phyloP scores from a whole-genome alignment of 2,888 invertebrate genomes.

The Eupithecia subumbrata region DNA sequence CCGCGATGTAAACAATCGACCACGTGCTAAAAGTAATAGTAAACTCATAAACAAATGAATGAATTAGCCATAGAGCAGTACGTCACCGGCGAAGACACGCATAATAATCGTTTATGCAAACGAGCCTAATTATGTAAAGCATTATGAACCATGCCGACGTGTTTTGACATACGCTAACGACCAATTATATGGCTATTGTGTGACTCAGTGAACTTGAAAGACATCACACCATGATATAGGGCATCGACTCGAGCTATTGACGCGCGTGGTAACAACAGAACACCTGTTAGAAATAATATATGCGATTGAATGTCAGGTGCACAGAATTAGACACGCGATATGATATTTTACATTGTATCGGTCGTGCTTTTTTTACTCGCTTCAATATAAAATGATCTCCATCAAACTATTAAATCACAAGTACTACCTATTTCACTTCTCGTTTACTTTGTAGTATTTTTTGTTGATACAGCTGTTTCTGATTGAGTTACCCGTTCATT shows the following conservation, averaged over 20 bases:
- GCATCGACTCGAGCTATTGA: slow-evolving; percentile 71
- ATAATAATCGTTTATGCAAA: slow-evolving; percentile 82
- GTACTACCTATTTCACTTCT: slow-evolving; percentile 17
- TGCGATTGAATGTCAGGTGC: slow-evolving; percentile 69
- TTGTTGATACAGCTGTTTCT: slow-evolving; percentile 38
- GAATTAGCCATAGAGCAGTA: slow-evolving; percentile 74
- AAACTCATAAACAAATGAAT: slow-evolving; percentile 79
- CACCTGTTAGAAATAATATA: slow-evolving; percentile 75
- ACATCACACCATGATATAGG: slow-evolving; percentile 78
- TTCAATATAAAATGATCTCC: slow-evolving; percentile 45
- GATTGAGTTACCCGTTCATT: slow-evolving; percentile 34
- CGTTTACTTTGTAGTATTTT: slow-evolving; percentile 36
- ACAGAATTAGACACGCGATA: slow-evolving; percentile 67
- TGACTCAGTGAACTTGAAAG: slow-evolving; percentile 80
- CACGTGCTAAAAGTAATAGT: slow-evolving; percentile 80
- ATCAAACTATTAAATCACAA: slow-evolving; percentile 34
- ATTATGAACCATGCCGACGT: slow-evolving; percentile 70
- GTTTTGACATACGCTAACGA: slow-evolving; percentile 80
- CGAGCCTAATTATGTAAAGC: slow-evolving; percentile 81
- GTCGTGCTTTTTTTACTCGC: slow-evolving; percentile 45
- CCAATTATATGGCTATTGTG: slow-evolving; percentile 80
- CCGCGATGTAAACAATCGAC: slow-evolving; percentile 71
- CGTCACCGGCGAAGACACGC: slow-evolving; percentile 79
- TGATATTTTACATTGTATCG: slow-evolving; percentile 52
- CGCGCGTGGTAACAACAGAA: slow-evolving; percentile 50